Evolutionary conservation across 2,797 vertebrate genomes (phyloP).

Genomic region (Enteromius mattozi): DNA sequence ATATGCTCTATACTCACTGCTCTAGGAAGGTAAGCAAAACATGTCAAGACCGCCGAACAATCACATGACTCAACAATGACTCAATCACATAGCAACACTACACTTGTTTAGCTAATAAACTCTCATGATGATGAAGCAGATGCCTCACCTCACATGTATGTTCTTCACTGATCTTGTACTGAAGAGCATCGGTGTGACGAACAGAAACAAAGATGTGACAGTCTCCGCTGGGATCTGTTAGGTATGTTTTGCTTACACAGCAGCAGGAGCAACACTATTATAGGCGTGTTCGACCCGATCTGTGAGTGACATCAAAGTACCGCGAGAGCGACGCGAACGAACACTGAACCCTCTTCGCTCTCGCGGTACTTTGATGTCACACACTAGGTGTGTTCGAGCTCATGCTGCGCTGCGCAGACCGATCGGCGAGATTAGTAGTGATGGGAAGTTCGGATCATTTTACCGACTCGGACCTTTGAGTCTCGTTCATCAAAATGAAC

Average conservation of each 20-base stretch:
- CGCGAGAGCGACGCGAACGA: neutral
- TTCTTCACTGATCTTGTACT: neutral
- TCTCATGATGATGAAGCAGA: neutral
- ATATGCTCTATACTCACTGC: neutral
- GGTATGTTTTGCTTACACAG: neutral
- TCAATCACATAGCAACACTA: neutral
- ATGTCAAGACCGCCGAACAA: neutral
- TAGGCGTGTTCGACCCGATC: neutral
- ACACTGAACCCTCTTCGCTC: neutral
- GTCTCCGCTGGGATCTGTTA: neutral
- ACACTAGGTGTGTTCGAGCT: too few relatives aligned
- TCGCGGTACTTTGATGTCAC: neutral
- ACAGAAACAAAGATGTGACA: neutral
- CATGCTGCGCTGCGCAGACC: too few relatives aligned
- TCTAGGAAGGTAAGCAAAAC: neutral
- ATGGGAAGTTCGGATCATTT: too few relatives aligned
- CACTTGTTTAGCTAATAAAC: neutral
- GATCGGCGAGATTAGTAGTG: too few relatives aligned
- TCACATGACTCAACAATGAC: neutral
- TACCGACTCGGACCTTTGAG: too few relatives aligned
- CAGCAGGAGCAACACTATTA: neutral
- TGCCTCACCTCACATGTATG: slow-evolving; percentile 5
- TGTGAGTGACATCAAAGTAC: neutral
- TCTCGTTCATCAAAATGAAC: too few relatives aligned
- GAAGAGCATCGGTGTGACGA: neutral